Evolutionary conservation across 2,113 vertebrate species (phyloP), one percentile per base, ranked within the genome.

Genomic region (Proterorhinus semilunaris): DNA sequence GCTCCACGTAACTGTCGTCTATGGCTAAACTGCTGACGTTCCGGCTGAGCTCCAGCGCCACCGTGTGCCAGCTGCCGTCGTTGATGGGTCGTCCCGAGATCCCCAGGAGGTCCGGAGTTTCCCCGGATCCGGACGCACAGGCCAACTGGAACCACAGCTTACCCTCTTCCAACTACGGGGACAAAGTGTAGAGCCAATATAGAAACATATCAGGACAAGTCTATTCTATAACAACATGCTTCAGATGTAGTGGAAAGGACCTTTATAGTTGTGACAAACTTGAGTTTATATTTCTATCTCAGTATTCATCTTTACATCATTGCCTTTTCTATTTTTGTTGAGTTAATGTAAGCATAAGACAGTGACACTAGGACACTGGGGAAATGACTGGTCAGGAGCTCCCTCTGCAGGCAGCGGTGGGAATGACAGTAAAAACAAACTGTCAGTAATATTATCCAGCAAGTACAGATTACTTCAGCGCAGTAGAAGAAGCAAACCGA

Each of bases 71-170:
- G 89, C 86, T 94, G 17, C 98, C 98, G 0, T 99, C 98, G 0
- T 95, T 99, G 66, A 99, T 94, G 0, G 92, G 88, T 0, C 94
- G 92, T 48, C 96, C 94, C 0, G 97, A 98, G 86, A 98, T 95
- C 7, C 96, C 96, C 81, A 98, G 68, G 89, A 95, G 93, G 46
- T 95, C 95, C 0, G 94, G 93, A 62, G 90, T 90, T 1, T 83
- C 76, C 6, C 54, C 53, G 6, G n/a, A 59, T 15, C 50, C 68
- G 8, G 66, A 69, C 75, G 91, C 43, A 92, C 96, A 98, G 81
- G 96, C 94, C 86, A 98, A 62, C 88, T 98, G 95, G 88, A 99
- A 96, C 95, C 95, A 97, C 79, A 99, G 91, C 78, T 95, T 95
- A 57, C 98, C 95, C 0, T 97, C 94, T n/a, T 96, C 92, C 53